A percentile compares a stretch with the other conserved stretches of the same genome.
Conservation (phyloP, 2,888 invertebrate genomes). For the Ctena decussata region DNA sequence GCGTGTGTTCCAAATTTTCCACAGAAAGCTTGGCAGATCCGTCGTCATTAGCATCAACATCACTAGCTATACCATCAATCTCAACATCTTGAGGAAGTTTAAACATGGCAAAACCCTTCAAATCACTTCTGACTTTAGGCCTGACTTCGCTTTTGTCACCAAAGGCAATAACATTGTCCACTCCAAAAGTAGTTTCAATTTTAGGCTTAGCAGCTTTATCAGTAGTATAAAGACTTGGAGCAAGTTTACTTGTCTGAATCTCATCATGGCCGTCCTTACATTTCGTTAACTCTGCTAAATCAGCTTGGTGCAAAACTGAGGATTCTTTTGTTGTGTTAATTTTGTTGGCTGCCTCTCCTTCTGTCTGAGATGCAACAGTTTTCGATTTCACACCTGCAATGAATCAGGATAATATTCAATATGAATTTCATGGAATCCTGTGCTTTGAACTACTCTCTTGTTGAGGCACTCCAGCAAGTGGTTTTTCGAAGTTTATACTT, state of each 20-base stretch:
- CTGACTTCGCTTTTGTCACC: not conserved
- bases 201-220: not conserved
- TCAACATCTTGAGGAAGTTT: not conserved
- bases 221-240: not conserved
- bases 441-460: too few species aligned
- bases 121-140: not conserved
- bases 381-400: not conserved
- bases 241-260: not conserved
- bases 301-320: not conserved
- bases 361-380: not conserved
- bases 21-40: too few species aligned
- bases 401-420: too few species aligned
- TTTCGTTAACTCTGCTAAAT: too few species aligned
- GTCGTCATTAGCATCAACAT: too few species aligned
- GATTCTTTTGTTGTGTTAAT: not conserved
- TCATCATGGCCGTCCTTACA: not conserved
- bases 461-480: too few species aligned
- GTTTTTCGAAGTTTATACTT: too few species aligned
- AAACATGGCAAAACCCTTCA: not conserved
- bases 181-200: not conserved
- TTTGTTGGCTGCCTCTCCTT: not conserved
- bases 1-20: too few species aligned
- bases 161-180: not conserved
- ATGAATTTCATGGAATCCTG: too few species aligned
- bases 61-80: not conserved